phyloP scores from a whole-genome alignment of 30 jellyfish, hydroid and myxozoan species.

The Aurelia sp. region DNA sequence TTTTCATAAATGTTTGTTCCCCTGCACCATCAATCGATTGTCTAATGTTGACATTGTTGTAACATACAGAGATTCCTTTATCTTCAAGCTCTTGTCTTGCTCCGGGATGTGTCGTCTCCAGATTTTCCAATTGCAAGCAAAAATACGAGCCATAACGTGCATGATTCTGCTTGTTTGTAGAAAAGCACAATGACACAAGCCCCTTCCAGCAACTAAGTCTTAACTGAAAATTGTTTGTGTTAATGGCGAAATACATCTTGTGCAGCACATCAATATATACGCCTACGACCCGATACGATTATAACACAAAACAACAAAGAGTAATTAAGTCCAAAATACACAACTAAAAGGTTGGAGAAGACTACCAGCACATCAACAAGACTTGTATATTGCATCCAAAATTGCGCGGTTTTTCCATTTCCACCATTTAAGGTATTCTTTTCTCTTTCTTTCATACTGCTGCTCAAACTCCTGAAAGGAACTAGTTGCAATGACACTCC shows the following conservation, averaged over 20 bases:
- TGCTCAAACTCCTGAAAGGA: conserved; percentile 9
- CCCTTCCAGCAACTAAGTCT: conserved; percentile 22
- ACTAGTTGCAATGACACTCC: conserved; percentile 3
- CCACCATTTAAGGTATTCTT: neutral
- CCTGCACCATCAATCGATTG: conserved; percentile 25
- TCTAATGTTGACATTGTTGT: conserved; percentile 16
- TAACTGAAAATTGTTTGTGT: conserved; percentile 4
- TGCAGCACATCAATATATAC: no score
- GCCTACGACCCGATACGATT: no score
- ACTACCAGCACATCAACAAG: conserved; percentile 25
- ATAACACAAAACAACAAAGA: no score
- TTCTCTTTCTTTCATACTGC: conserved; percentile 26
- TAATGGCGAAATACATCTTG: conserved; percentile 5
- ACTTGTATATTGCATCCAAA: conserved; percentile 7
- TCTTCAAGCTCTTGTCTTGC: conserved; percentile 33
- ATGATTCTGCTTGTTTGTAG: conserved; percentile 32
- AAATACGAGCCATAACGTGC: conserved; percentile 36
- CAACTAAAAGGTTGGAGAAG: no score
- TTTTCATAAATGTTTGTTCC: conserved; percentile 18
- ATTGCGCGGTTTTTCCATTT: conserved; percentile 20
- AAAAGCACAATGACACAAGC: conserved; percentile 8
- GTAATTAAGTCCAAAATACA: no score
- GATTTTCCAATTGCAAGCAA: conserved; percentile 10
- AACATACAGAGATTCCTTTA: conserved; percentile 35
- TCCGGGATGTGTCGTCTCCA: conserved; percentile 35